Conservation (phyloP, 2,113 vertebrate species). For the Puma concolor region DNA sequence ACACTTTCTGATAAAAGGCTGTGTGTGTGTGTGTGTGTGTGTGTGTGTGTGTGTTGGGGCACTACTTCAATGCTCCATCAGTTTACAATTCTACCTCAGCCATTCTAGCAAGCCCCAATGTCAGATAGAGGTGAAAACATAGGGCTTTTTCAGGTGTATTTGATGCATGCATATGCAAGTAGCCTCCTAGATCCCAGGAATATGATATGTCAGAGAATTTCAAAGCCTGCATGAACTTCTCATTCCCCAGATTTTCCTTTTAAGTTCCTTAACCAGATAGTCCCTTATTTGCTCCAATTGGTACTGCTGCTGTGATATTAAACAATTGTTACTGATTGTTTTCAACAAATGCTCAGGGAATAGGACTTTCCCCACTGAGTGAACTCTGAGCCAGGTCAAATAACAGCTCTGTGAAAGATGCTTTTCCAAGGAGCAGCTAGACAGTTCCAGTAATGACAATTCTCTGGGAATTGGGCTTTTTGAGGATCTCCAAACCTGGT, state of each 20-base stretch:
- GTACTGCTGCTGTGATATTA: neutral
- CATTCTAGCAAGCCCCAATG: neutral
- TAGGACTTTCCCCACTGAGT: neutral
- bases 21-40: neutral
- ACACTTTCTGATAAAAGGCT: neutral
- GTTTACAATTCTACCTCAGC: neutral
- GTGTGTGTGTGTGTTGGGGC: neutral
- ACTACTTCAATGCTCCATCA: neutral
- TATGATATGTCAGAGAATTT: neutral
- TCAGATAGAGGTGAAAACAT: neutral
- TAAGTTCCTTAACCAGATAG: neutral
- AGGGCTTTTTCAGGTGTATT: neutral
- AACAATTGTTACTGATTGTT: neutral
- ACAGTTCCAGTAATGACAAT: neutral
- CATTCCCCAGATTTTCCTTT: conserved; percentile 33
- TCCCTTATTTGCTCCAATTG: neutral
- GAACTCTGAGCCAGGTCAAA: conserved; percentile 1
- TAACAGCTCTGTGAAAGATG: neutral
- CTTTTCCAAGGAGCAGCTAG: conserved; percentile 14
- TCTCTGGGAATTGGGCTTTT: neutral
- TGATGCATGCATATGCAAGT: neutral
- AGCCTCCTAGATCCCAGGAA: neutral
- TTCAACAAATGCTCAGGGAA: neutral
- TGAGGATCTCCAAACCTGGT: neutral
- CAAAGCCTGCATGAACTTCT: neutral